Percentiles rank a stretch among this genome's conserved stretches.
phyloP scores from a whole-genome alignment of 2,888 invertebrate genomes.

The Empis stercorea region DNA sequence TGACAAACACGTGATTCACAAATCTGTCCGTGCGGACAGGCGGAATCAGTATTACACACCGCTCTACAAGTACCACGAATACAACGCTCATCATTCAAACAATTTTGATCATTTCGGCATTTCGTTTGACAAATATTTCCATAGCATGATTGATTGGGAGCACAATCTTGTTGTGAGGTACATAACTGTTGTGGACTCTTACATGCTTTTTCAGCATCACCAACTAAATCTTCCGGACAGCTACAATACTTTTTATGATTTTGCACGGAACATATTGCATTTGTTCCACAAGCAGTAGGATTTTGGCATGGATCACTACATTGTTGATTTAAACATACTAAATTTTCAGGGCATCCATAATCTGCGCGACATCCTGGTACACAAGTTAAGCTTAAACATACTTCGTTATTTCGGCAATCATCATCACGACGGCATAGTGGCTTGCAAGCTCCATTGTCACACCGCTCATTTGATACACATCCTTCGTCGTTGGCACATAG shows the following conservation, averaged over 20 bases:
- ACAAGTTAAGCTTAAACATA: constrained; percentile 72
- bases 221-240: constrained; percentile 58
- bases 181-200: constrained; percentile 55
- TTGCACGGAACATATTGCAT: constrained; percentile 57
- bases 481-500: constrained; percentile 63
- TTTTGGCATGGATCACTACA: constrained; percentile 65
- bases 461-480: constrained; percentile 66
- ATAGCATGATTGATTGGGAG: constrained; percentile 58
- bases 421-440: constrained; percentile 72
- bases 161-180: constrained; percentile 52
- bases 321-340: constrained; percentile 65
- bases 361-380: constrained; percentile 69
- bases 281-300: constrained; percentile 71
- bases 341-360: constrained; percentile 56
- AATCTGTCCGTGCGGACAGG: constrained; percentile 68
- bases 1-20: constrained; percentile 78
- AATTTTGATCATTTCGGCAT: constrained; percentile 69
- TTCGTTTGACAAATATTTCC: constrained; percentile 63
- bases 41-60: constrained; percentile 74
- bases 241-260: constrained; percentile 62
- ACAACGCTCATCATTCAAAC: constrained; percentile 75
- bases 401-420: constrained; percentile 76
- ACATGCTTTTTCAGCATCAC: constrained; percentile 63
- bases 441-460: constrained; percentile 60
- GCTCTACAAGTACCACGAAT: constrained; percentile 69